Evolutionary conservation across 2,888 invertebrate species (phyloP).

Genomic region (Cryptus armator): DNA sequence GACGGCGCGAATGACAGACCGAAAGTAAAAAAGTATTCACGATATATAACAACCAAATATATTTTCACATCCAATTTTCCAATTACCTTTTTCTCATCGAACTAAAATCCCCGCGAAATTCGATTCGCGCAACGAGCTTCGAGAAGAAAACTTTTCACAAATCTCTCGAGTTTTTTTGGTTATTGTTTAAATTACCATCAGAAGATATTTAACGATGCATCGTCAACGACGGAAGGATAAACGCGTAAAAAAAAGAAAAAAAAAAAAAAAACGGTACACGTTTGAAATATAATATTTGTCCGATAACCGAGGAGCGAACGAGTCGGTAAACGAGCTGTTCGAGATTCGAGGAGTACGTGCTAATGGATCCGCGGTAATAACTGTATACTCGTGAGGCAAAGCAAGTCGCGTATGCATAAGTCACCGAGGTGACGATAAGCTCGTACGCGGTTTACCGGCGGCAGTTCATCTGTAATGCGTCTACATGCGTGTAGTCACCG

Average conservation of each 20-base stretch:
- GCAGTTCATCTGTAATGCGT: background rate
- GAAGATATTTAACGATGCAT: background rate
- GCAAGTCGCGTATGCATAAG: slow-evolving; percentile 2
- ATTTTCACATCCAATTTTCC: too few relatives aligned
- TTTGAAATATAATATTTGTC: slow-evolving; percentile 74
- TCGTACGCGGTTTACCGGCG: background rate
- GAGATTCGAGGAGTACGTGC: slow-evolving; percentile 53
- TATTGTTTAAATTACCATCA: background rate
- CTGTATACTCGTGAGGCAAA: slow-evolving; percentile 48
- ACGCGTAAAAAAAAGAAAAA: background rate
- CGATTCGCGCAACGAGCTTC: too few relatives aligned
- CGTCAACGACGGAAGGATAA: background rate
- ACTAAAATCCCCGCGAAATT: too few relatives aligned
- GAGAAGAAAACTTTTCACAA: too few relatives aligned
- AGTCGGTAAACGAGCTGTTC: slow-evolving; percentile 70
- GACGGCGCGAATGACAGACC: too few relatives aligned
- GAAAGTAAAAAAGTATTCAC: too few relatives aligned
- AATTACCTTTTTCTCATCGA: too few relatives aligned
- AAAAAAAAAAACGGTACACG: slow-evolving; percentile 77
- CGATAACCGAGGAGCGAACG: slow-evolving; percentile 70
- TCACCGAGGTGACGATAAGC: slow-evolving; percentile 32
- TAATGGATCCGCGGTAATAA: slow-evolving; percentile 60
- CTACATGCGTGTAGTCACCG: background rate
- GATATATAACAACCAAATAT: too few relatives aligned
- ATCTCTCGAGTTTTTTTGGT: background rate